Conservation (phyloP, 2,113 vertebrate species). For the Taurulus bubalis region DNA sequence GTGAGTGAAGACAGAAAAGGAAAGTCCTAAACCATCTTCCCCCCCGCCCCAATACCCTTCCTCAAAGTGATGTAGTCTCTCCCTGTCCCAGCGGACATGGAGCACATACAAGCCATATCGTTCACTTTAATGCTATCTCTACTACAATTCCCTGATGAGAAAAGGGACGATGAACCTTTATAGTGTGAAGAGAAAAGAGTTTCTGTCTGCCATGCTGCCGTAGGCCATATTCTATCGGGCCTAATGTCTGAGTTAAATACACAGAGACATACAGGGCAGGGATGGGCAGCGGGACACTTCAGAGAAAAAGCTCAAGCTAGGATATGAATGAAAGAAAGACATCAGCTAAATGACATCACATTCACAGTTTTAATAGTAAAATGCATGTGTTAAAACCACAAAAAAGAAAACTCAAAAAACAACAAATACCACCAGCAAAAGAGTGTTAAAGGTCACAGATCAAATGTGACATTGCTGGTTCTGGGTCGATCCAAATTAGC, state of each 20-base stretch:
- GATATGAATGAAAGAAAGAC: slow-evolving; percentile 13
- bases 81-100: slow-evolving; percentile 54
- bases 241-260: slow-evolving; percentile 49
- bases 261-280: slow-evolving; percentile 29
- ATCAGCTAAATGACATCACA: not conserved
- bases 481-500: too few species aligned
- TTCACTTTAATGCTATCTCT: slow-evolving; percentile 67
- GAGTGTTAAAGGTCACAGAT: not conserved
- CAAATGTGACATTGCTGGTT: not conserved
- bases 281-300: slow-evolving; percentile 22
- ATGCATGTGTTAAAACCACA: not conserved
- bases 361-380: not conserved
- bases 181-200: slow-evolving; percentile 61
- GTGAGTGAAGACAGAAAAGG: slow-evolving; percentile 34
- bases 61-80: slow-evolving; percentile 58
- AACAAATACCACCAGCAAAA: not conserved
- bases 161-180: slow-evolving; percentile 73
- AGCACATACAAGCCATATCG: slow-evolving; percentile 57
- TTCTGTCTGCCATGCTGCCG: slow-evolving; percentile 56
- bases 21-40: slow-evolving; percentile 50
- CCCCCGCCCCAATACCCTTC: slow-evolving; percentile 29
- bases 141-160: slow-evolving; percentile 67
- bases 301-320: not conserved
- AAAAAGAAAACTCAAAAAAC: not conserved
- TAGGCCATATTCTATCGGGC: slow-evolving; percentile 44